Base-by-base conservation (phyloP, 2,113 vertebrate genomes). In the Scophthalmus maximus region DNA sequence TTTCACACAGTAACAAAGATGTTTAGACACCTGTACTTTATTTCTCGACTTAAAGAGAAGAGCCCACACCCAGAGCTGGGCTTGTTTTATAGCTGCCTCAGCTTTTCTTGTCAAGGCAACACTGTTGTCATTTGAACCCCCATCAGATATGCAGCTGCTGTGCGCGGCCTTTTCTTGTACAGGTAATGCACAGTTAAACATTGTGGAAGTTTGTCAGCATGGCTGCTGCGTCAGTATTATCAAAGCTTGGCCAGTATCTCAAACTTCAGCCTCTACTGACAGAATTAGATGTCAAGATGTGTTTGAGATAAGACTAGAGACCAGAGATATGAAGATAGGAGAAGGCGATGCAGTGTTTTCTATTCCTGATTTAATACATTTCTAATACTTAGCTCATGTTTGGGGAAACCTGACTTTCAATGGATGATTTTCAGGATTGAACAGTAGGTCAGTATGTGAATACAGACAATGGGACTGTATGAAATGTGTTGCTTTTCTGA, bases 1-100 rank as follows among this genome's bases (percentile, higher is more conserved):
- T 68, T 70, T 49, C 57, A 68, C 6, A n/a, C 44, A 25, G 76
- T 34, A 77, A 26, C 63, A 58, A 62, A 79, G 32, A 34, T 74
- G 52, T 84, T 86, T 76, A 26, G 27, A 86, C 82, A 87, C 78
- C 86, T 87, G 79, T 34, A 68, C 46, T 65, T 76, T 57, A 66
- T 51, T 78, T 76, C 17, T 74, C 49, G 55, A 58, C 60, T 59
- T 29, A 46, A 34, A 52, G 34, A 73, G 49, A 73, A 17, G 61
- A 57, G 52, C 49, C 56, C 40, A 0, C 44, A 78, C 44, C n/a
- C 17, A 26, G 26, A 56, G 20, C 49, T 67, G 22, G 52, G 23
- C 49, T 63, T 32, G 23, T 68, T 65, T 56, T 55, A 47, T 47
- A 2, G 55, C 59, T 68, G 52, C 47, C 69, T 59, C n/a, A 30